Base-by-base conservation (phyloP, 2,888 invertebrate genomes). In the Omphaloscelis lunosa region DNA sequence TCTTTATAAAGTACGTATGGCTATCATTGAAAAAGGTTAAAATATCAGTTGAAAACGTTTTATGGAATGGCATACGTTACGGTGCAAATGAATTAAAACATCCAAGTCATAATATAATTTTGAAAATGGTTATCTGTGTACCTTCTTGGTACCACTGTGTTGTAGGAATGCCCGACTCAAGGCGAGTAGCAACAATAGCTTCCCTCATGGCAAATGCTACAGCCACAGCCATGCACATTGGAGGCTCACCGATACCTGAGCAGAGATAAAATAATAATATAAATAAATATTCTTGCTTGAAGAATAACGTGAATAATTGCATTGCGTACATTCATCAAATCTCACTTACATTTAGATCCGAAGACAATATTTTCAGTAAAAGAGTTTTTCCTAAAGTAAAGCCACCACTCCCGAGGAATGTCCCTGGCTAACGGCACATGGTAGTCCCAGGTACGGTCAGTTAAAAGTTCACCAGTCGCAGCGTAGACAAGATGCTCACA, bases 401-500 rank as follows among this genome's bases (percentile, higher is more conserved):
- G 95, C 74, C 98, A 97, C 86, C 98, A 98, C 92, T 98, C 98
- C 45, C 97, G 96, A 0, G 98, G 98, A 84, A 98, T 98, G 86
- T 98, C 98, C 90, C 97, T 98, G 0, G 97, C 97, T 11, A 98
- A 97, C 0, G 98, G 98, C 0, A 98, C 97, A 88, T 98, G 97
- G 90, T 98, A 98, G 83, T 97, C 97, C 98, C 98, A 99, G 7
- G 98, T 98, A 63, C 98, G 97, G 87, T 98, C 97, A 0, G 98
- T 98, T 6, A 98, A 93, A 2, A 98, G 91, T 89, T 97, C 97
- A 0, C 98, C 98, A 0, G 97, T 97, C 0, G 96, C 94, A 82
- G 98, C 97, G 80, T 97, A 98, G 0, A 97, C 95, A 61, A 98
- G 90, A 79, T 98, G 97, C 90, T 99, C 98, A 2, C 96, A 97